These are phyloP conservation scores for Megaceryle alcyon DNA, from an alignment of 2,797 vertebrate species.

Conservation along the genomic window DNA sequence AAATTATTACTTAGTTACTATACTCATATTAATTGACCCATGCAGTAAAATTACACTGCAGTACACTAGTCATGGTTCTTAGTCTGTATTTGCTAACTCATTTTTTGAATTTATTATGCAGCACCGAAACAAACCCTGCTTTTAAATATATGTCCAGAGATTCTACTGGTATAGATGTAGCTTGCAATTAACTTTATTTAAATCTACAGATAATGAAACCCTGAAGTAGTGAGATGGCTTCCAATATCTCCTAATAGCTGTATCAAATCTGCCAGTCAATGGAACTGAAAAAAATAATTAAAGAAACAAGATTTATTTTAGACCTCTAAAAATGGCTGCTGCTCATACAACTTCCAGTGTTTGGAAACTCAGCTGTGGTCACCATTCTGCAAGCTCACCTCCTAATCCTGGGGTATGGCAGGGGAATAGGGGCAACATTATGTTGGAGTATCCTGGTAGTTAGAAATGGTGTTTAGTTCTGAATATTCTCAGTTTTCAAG, in stretches of 20 bases:
- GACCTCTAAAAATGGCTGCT: neutral
- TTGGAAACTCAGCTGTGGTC: neutral
- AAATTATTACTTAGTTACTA: conserved; percentile 56
- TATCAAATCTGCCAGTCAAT: neutral
- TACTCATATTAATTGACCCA: conserved; percentile 58
- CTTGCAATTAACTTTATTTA: neutral
- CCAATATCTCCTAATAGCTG: neutral
- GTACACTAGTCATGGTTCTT: neutral
- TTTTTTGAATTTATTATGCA: conserved; percentile 5
- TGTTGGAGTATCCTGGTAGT: neutral
- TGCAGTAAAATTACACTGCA: conserved; percentile 45
- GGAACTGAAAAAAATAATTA: neutral
- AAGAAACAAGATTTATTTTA: neutral
- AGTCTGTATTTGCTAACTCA: neutral
- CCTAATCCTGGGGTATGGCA: neutral
- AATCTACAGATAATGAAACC: neutral
- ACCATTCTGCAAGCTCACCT: neutral
- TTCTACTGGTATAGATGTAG: neutral
- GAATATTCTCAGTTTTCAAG: neutral
- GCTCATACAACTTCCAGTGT: neutral
- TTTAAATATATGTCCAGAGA: conserved; percentile 4
- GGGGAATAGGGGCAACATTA: neutral
- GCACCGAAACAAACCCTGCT: neutral
- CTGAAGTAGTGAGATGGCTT: neutral
- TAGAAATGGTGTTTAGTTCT: neutral